Conservation (phyloP, 1,140 invertebrate species). For the Nilaparvata lugens region DNA sequence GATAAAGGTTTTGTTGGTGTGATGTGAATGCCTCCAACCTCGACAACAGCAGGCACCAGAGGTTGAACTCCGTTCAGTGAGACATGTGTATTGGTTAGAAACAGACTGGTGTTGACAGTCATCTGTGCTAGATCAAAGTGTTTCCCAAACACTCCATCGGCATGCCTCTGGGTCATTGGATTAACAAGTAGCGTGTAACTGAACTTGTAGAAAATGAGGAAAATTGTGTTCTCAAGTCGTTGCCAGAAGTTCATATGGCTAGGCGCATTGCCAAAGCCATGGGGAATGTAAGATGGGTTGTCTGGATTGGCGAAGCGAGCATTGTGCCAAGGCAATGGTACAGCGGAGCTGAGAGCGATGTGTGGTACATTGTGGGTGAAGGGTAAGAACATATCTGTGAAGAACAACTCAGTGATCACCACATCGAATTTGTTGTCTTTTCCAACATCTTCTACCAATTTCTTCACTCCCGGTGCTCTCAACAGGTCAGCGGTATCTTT, state of each 20-base stretch:
- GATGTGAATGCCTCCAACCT: slow-evolving; percentile 34
- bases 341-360: slow-evolving; percentile 44
- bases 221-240: slow-evolving; percentile 4
- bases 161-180: slow-evolving; percentile 26
- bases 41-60: slow-evolving; percentile 26
- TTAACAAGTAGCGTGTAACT: background rate
- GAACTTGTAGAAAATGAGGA: slow-evolving; percentile 2
- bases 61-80: slow-evolving; percentile 24
- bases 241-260: slow-evolving; percentile 17
- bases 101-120: slow-evolving; percentile 46
- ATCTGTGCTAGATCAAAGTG: slow-evolving; percentile 44
- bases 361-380: slow-evolving; percentile 39
- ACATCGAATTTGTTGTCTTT: slow-evolving; percentile 24
- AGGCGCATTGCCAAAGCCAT: background rate
- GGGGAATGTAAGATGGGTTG: slow-evolving; percentile 23
- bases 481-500: background rate
- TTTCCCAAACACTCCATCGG: slow-evolving; percentile 40
- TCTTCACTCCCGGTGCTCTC: background rate
- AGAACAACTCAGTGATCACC: slow-evolving; percentile 23
- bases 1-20: too few relatives aligned
- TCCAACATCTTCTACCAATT: slow-evolving; percentile 17
- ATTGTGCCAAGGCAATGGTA: slow-evolving; percentile 48
- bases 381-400: slow-evolving; percentile 20
- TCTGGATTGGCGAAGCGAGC: slow-evolving; percentile 30
- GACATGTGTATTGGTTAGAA: slow-evolving; percentile 43